Conservation (phyloP, 2,888 invertebrate species). For the Chloroclystis v-ata region DNA sequence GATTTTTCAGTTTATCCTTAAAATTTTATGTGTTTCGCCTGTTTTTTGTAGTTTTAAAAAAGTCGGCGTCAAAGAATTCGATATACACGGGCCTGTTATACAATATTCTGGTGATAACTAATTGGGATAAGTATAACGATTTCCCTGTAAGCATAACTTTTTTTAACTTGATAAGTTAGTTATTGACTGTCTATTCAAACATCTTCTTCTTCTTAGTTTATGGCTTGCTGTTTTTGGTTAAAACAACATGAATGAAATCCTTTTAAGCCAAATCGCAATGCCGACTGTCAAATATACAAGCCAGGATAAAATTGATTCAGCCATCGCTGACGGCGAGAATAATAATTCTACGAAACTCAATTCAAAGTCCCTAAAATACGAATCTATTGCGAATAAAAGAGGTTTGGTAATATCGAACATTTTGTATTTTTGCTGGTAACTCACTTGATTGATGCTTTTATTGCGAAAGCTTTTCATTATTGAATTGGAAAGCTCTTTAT, state of each 20-base stretch:
- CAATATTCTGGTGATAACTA: too few relatives aligned
- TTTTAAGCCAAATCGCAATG: constrained; percentile 6
- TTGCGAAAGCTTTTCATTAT: constrained; percentile 13
- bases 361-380: constrained; percentile 10
- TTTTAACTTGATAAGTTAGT: too few relatives aligned
- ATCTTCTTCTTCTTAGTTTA: too few relatives aligned
- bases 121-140: too few relatives aligned
- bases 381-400: constrained; percentile 9
- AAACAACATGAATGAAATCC: constrained; percentile 3
- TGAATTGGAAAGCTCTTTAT: constrained; percentile 11
- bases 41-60: too few relatives aligned
- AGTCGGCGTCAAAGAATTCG: too few relatives aligned
- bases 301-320: constrained; percentile 21
- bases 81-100: too few relatives aligned
- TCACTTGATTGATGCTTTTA: constrained; percentile 12
- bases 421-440: constrained; percentile 1
- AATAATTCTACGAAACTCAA: constrained; percentile 25
- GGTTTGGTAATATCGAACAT: constrained; percentile 5
- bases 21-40: too few relatives aligned
- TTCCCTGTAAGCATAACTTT: too few relatives aligned
- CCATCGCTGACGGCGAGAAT: constrained; percentile 18
- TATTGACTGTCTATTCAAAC: too few relatives aligned
- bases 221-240: too few relatives aligned
- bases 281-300: constrained; percentile 18
- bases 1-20: too few relatives aligned